Evolutionary conservation across 2,888 invertebrate genomes (phyloP).

Genomic region (Metalampra italica): DNA sequence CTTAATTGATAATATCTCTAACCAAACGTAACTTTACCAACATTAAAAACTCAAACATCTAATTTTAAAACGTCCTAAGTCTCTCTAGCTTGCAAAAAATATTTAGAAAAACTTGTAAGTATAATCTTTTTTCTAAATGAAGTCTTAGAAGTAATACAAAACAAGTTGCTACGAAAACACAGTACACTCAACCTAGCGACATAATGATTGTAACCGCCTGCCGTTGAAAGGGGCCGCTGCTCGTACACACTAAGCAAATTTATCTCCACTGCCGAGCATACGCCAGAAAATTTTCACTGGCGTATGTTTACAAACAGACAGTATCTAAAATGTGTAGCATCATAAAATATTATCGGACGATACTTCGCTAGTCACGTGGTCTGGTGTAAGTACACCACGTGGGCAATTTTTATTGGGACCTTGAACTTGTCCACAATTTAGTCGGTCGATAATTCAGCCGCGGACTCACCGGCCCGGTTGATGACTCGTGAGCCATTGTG

Average conservation of each 20-base stretch:
- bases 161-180: constrained; percentile 2
- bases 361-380: constrained; percentile 49
- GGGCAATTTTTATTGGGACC: constrained; percentile 70
- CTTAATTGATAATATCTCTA: background rate
- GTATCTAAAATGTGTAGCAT: constrained; percentile 23
- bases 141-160: constrained; percentile 4
- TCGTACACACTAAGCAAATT: constrained; percentile 7
- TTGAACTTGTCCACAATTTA: constrained; percentile 72
- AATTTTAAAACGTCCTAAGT: too few relatives aligned
- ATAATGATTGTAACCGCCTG: constrained; percentile 10
- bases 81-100: too few relatives aligned
- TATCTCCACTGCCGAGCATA: constrained; percentile 10
- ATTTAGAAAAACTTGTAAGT: too few relatives aligned
- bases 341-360: constrained; percentile 31
- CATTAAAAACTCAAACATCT: too few relatives aligned
- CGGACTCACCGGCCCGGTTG: constrained; percentile 38
- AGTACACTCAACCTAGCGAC: constrained; percentile 1
- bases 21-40: background rate
- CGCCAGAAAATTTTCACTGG: constrained; percentile 15
- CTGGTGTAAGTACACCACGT: constrained; percentile 36
- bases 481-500: constrained; percentile 45
- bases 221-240: constrained; percentile 8
- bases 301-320: constrained; percentile 30
- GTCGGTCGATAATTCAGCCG: constrained; percentile 68
- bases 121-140: background rate